These are phyloP conservation scores for Numenius phaeopus DNA, from an alignment of 2,797 vertebrate species.

Conservation along the genomic window DNA sequence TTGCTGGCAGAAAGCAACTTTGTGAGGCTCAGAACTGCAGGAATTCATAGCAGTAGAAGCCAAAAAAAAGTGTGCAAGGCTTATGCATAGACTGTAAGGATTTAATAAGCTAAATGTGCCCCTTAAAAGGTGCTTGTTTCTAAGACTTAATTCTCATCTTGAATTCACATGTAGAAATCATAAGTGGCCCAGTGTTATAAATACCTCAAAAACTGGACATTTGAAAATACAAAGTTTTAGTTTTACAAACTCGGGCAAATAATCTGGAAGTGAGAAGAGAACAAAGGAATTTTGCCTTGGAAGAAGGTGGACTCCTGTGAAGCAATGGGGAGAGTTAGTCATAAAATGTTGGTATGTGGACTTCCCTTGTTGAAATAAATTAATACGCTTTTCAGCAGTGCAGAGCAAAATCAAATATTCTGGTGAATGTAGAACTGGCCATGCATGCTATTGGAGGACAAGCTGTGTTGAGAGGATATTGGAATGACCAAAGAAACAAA, in stretches of 20 bases:
- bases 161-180: not conserved
- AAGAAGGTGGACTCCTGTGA: not conserved
- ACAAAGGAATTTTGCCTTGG: not conserved
- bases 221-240: not conserved
- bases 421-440: not conserved
- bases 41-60: not conserved
- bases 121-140: not conserved
- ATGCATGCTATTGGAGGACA: not conserved
- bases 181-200: not conserved
- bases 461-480: rapidly evolving
- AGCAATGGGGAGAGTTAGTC: not conserved
- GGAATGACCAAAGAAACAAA: not conserved
- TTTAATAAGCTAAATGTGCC: not conserved
- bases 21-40: not conserved
- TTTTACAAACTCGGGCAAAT: not conserved
- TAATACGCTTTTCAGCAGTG: not conserved
- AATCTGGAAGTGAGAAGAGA: not conserved
- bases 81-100: not conserved
- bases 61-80: not conserved
- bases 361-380: not conserved
- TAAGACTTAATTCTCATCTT: not conserved
- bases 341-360: rapidly evolving
- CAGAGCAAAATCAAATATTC: not conserved
- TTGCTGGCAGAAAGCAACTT: not conserved
- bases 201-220: not conserved